phyloP scores from a whole-genome alignment of 92 coral and sea anemone genomes.

The Plumapathes pennacea region DNA sequence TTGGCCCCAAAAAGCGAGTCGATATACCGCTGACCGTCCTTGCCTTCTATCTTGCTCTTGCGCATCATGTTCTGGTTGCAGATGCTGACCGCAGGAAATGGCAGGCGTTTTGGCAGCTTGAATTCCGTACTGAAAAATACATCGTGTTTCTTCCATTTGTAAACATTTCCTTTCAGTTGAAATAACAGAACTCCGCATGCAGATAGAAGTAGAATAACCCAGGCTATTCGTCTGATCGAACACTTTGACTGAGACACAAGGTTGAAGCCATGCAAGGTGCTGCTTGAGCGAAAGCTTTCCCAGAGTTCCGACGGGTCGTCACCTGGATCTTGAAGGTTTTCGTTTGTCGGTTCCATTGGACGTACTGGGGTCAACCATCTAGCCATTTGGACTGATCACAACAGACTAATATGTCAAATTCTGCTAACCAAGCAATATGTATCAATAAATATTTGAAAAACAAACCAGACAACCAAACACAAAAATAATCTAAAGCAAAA shows the following conservation, averaged over 20 bases:
- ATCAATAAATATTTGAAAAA: too few species aligned
- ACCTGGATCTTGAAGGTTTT: too few species aligned
- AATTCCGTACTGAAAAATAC: constrained; percentile 15
- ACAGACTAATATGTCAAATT: too few species aligned
- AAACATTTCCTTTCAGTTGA: constrained; percentile 33
- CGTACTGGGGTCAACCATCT: too few species aligned
- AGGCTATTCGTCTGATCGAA: constrained; percentile 30
- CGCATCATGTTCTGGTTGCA: constrained; percentile 69
- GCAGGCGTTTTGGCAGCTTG: constrained; percentile 11
- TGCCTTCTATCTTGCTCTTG: constrained; percentile 53
- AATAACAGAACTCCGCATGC: constrained; percentile 18
- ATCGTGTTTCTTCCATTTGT: constrained; percentile 13
- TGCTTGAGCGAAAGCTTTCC: constrained; percentile 51
- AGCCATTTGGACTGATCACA: too few species aligned
- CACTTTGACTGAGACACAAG: constrained; percentile 33
- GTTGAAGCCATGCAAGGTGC: constrained; percentile 66
- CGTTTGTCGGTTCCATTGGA: too few species aligned
- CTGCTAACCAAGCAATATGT: too few species aligned
- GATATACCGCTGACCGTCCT: constrained; percentile 60
- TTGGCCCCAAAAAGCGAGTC: too few species aligned
- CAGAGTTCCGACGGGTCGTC: too few species aligned
- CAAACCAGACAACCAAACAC: too few species aligned
- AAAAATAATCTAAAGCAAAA: too few species aligned
- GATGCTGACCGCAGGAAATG: constrained; percentile 60
- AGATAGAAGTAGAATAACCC: constrained; percentile 35